Conservation (phyloP, 2,888 invertebrate species). For the Caenorhabditis sinica region DNA sequence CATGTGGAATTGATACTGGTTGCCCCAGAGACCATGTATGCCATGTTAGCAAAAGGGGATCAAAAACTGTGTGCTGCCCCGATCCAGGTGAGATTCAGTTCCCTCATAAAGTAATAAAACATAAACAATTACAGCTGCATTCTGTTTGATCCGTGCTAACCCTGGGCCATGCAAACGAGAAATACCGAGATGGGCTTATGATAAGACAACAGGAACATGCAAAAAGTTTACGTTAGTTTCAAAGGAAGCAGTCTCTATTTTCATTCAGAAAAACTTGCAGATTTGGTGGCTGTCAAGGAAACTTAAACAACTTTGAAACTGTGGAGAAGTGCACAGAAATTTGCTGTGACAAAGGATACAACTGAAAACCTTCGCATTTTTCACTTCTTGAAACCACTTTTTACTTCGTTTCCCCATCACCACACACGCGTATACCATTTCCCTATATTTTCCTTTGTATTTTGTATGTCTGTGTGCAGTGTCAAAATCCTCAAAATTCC, state of each 20-base stretch:
- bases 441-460: conserved; percentile 12
- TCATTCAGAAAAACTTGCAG: conserved; percentile 59
- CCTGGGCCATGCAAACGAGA: conserved; percentile 76
- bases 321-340: conserved; percentile 81
- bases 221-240: conserved; percentile 71
- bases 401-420: background rate
- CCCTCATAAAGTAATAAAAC: background rate
- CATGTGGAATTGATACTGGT: conserved; percentile 78
- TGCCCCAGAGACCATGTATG: conserved; percentile 79
- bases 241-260: too few species aligned
- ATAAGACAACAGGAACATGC: conserved; percentile 72
- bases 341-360: conserved; percentile 80
- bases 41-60: conserved; percentile 77
- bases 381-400: conserved; percentile 12
- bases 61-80: conserved; percentile 79
- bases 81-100: conserved; percentile 72
- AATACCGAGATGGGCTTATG: conserved; percentile 75
- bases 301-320: conserved; percentile 80
- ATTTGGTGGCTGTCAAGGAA: conserved; percentile 81
- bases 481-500: background rate
- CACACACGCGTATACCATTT: conserved; percentile 21
- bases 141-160: conserved; percentile 78
- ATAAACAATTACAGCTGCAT: conserved; percentile 70
- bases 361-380: too few species aligned
- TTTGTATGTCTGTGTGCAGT: conserved; percentile 26